Evolutionary conservation across 30 jellyfish, hydroid and myxozoan genomes (phyloP), one percentile per base, ranked within the genome.

Genomic region (Turritopsis dohrnii): DNA sequence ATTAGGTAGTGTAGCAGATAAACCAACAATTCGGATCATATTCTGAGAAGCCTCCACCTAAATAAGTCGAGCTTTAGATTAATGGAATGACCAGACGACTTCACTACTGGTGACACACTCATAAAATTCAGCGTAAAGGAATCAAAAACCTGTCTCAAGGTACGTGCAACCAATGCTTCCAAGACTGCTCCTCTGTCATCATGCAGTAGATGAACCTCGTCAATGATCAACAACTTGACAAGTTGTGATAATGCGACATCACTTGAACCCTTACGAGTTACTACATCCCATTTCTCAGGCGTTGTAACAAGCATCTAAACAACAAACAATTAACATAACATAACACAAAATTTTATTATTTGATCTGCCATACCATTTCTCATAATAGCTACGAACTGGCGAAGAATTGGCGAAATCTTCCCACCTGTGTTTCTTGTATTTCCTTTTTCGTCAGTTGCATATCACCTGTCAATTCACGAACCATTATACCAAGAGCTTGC

Each of bases 231-330:
- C 81, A 95, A 76, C 76, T 88, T 90, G 81, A 91, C 97, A 52
- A 90, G 52, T 71, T 89, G 97, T 18, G 99, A 77, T 71, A 95
- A 85, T 4, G 97, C 97, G 25, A 90, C 96, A 66, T 95, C 99
- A 16, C 99, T 95, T 0, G 96, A 80, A 72, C 97, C 82, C 69
- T 90, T 95, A 53, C 99, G 80, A 66, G 99, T 95, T 16, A 95
- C 98, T 1, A 95, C 97, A 74, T 95, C 99, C 99, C 99, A 95
- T 85, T 95, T 95, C 83, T 95, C 99, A 1, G 99, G 99, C 52
- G 99, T 95, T 27, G 99, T 95, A 0, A 95, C 91, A 79, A 95
- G 81, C 97, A 95, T 90, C 96, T 94, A 75, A 7, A 54, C 21
- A 24, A 7, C 7, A 0, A 5, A 41, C 60, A 41, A 3, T 41